Base-by-base conservation (phyloP, 2,888 invertebrate species). In the Agrotis segetum region DNA sequence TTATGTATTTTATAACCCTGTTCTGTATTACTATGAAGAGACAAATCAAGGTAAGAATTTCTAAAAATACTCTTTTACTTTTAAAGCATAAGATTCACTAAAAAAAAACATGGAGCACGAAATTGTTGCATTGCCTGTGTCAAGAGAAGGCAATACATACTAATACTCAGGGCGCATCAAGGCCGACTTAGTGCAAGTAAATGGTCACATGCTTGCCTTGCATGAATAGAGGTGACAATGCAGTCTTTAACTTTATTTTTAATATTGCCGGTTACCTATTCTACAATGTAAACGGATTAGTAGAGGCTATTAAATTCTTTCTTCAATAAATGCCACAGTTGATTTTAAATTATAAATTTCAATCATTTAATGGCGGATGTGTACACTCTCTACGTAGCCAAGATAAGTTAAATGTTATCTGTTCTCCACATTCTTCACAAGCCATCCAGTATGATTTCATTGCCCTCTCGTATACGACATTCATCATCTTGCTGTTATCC, bases 1-100 rank as follows among this genome's bases (percentile, higher is more conserved):
- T 99, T 89, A 99, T 99, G 98, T 99, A 99, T 96, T 99, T 99
- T 96, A 98, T 99, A 92, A 99, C 99, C 72, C 96, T 99, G 86
- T 99, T 99, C 96, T 98, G 99, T 96, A 98, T 99, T 92, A 99
- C 99, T 72, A 99, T 99, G 99, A 99, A 99, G 96, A 97, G 99
- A 90, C 99, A 99, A 97, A 99, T 99, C 90, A 99, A 98, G 98
- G 99, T 99, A 95, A 97, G 96, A 29, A 34, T 52, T 56, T 50
- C 34, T 40, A 47, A 53, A 60, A 60, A 50, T 50, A 16, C 0
- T n/a, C 19, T 50, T 55, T 60, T 44, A 53, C 17, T 56, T 73
- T 56, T 21, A 24, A 47, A 44, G 9, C 24, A 19, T 19, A 7
- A 50, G 40, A 44, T 14, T 24, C 1, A 40, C 9, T n/a, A 9